A percentile compares a stretch with the other conserved stretches of the same genome.
Conservation (phyloP, 1,140 invertebrate genomes). For the Phocides pigmalion region DNA sequence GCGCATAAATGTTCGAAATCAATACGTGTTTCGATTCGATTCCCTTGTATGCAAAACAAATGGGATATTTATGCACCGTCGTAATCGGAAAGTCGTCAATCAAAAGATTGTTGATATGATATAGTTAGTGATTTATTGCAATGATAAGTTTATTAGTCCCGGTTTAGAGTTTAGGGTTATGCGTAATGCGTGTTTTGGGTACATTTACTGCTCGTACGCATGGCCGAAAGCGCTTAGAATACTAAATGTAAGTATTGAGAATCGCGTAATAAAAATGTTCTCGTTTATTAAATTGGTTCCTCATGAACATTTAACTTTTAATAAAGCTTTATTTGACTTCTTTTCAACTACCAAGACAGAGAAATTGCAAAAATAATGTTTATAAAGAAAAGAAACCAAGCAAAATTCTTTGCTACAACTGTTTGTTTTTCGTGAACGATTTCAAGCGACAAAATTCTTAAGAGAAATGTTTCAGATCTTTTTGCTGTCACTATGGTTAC, state of each 20-base stretch:
- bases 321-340: constrained; percentile 15
- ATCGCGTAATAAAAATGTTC: not conserved
- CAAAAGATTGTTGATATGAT: constrained; percentile 58
- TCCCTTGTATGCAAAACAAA: constrained; percentile 60
- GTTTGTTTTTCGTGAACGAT: constrained; percentile 23
- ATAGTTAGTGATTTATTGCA: constrained; percentile 44
- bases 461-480: constrained; percentile 10
- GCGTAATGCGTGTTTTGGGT: constrained; percentile 16
- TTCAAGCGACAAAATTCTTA: constrained; percentile 15
- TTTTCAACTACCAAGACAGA: constrained; percentile 13
- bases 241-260: not conserved
- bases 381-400: constrained; percentile 27
- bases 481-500: not conserved
- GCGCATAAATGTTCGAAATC: constrained; percentile 29
- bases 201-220: constrained; percentile 11
- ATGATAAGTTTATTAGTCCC: constrained; percentile 43
- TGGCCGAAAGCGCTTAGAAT: not conserved
- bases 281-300: constrained; percentile 1
- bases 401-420: constrained; percentile 15
- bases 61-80: constrained; percentile 64
- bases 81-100: constrained; percentile 67
- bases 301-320: constrained; percentile 20
- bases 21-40: constrained; percentile 34
- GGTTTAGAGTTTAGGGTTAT: constrained; percentile 27
- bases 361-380: constrained; percentile 29